Percentiles rank a stretch among this genome's conserved stretches.
Conservation (phyloP, 2,113 vertebrate genomes). For the Podocnemis expansa region DNA sequence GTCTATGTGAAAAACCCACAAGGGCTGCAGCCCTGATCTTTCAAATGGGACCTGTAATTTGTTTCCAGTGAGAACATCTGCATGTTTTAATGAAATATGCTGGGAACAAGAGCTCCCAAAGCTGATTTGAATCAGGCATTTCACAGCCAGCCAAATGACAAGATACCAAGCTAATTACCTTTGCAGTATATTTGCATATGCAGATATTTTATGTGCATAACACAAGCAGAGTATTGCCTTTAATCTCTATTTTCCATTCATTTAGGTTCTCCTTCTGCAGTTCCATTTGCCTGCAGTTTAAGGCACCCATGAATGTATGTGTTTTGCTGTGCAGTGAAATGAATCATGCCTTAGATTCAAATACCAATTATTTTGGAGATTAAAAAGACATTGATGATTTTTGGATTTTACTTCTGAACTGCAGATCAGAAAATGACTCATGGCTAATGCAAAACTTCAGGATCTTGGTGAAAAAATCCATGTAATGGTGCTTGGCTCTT, state of each 20-base stretch:
- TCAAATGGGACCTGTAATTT: fast-evolving
- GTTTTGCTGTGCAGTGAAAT: not conserved
- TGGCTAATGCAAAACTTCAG: not conserved
- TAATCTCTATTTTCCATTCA: not conserved
- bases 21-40: fast-evolving
- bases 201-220: not conserved
- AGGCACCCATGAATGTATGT: fast-evolving
- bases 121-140: fast-evolving
- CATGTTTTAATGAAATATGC: fast-evolving
- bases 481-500: not conserved
- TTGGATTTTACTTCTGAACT: not conserved
- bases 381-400: fast-evolving
- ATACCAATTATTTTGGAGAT: fast-evolving
- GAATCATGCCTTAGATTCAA: not conserved
- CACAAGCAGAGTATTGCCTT: not conserved
- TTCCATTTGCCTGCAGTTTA: not conserved
- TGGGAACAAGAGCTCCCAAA: fast-evolving
- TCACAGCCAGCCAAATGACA: not conserved
- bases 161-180: fast-evolving
- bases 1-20: fast-evolving
- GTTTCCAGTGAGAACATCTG: fast-evolving
- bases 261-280: not conserved
- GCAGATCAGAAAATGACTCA: not conserved
- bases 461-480: not conserved
- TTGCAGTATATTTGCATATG: not conserved